These are phyloP conservation scores for Lithobates sylvaticus DNA, from an alignment of 2,797 vertebrate species.

Conservation along the genomic window DNA sequence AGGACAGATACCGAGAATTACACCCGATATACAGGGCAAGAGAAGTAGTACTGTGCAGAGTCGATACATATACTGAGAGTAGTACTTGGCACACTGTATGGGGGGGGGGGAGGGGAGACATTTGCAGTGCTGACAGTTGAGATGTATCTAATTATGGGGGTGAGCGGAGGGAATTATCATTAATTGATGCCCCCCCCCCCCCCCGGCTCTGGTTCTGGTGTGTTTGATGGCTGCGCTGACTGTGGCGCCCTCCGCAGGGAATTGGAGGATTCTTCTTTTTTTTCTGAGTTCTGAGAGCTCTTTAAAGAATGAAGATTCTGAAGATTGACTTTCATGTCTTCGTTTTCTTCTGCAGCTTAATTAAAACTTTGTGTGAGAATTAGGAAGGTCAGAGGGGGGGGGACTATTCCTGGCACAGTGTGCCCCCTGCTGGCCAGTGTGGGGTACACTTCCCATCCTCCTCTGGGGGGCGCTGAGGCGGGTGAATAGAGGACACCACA, in stretches of 20 bases:
- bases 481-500: too few relatives aligned
- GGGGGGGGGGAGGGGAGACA: too few relatives aligned
- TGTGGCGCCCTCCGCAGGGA: conserved; percentile 17
- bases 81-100: too few relatives aligned
- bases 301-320: conserved; percentile 16
- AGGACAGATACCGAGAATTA: too few relatives aligned
- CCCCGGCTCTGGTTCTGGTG: background rate
- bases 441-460: too few relatives aligned
- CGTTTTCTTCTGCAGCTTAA: conserved; percentile 19
- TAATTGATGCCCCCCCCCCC: background rate
- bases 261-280: background rate
- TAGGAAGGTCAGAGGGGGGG: background rate
- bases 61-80: too few relatives aligned
- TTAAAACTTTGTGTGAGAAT: conserved; percentile 16
- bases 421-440: too few relatives aligned
- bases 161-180: background rate
- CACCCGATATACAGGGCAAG: too few relatives aligned
- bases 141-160: background rate
- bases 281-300: conserved; percentile 4
- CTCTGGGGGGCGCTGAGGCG: too few relatives aligned
- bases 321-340: conserved; percentile 38
- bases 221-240: conserved; percentile 28
- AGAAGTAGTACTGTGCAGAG: too few relatives aligned
- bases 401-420: too few relatives aligned
- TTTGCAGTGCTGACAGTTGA: too few relatives aligned